Base-by-base conservation (phyloP, 2,113 vertebrate species). In the Clinocottus analis region DNA sequence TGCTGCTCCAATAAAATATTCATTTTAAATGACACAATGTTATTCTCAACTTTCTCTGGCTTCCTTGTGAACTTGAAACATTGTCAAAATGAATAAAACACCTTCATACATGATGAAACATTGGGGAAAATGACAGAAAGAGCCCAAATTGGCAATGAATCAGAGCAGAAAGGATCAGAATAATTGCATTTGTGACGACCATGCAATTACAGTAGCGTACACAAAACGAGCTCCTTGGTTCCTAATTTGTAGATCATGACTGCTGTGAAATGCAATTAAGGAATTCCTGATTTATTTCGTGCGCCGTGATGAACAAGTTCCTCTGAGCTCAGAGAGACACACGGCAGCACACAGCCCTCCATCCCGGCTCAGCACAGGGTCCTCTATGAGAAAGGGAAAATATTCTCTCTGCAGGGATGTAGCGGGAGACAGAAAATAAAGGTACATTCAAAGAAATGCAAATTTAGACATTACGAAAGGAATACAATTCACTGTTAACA, bases 221-320 rank as follows among this genome's bases (percentile, higher is more conserved):
- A 61, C 72, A 66, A 77, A 91, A 89, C 73, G 45, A 86, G 75
- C 62, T 66, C 41, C 67, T 78, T 79, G 62, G 77, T 84, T 90
- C 62, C 61, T 84, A 81, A 91, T 90, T 86, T 71, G 75, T 47
- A 77, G 83, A 83, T 90, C 77, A 82, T 55, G 74, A 91, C 80
- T 90, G 78, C 85, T 79, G 81, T 82, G 83, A 88, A 90, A 86
- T 82, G 72, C 80, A 91, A 90, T 87, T 84, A 92, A 90, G 88
- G 69, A 70, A 69, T 84, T 82, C 62, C 80, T 87, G 84, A 88
- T 89, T 91, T 82, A 89, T 90, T 85, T 87, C 90, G 77, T 86
- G 77, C 64, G 84, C 73, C 41, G 58, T 80, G 73, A 88, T 87
- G 55, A 87, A 80, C 19, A 35, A 75, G 77, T 68, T 85, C 45